Conservation (phyloP, 2,113 vertebrate species). For the Seriola rivoliana region DNA sequence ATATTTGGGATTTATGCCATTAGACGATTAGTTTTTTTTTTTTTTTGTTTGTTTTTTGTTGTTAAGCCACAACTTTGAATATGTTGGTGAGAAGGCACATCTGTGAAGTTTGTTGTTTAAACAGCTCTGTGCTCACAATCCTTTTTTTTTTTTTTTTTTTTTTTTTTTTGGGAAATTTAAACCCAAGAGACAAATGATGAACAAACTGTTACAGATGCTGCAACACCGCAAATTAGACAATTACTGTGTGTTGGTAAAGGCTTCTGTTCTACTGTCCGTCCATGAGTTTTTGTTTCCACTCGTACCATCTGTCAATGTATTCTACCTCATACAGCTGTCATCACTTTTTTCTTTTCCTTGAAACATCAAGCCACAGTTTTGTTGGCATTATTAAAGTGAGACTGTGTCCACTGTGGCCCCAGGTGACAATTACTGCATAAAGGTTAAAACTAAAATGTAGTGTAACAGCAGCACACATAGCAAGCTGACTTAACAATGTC, state of each 20-base stretch:
- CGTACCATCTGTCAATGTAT: not conserved
- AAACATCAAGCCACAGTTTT: not conserved
- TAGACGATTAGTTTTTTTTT: slow-evolving; percentile 41
- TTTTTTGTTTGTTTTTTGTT: not conserved
- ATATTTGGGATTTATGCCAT: slow-evolving; percentile 62
- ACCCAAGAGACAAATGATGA: not conserved
- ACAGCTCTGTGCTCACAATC: not conserved
- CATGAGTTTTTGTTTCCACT: not conserved
- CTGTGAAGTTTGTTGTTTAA: not conserved
- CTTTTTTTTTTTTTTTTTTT: not conserved
- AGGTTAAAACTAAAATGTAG: not conserved
- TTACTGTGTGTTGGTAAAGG: not conserved
- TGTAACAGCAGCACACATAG: not conserved
- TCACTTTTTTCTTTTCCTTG: not conserved
- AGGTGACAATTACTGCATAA: not conserved
- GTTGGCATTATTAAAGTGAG: no score
- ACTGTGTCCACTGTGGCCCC: no score
- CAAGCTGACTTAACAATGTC: not conserved
- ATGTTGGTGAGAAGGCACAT: not conserved
- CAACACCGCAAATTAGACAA: not conserved
- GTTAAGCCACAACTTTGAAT: not conserved
- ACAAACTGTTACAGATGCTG: not conserved
- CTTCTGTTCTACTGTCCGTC: not conserved
- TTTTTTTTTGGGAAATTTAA: not conserved
- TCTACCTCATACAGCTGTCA: not conserved